These are phyloP conservation scores for Poeciliopsis presidionis DNA, from an alignment of 2,797 vertebrate species.

Conservation along the genomic window DNA sequence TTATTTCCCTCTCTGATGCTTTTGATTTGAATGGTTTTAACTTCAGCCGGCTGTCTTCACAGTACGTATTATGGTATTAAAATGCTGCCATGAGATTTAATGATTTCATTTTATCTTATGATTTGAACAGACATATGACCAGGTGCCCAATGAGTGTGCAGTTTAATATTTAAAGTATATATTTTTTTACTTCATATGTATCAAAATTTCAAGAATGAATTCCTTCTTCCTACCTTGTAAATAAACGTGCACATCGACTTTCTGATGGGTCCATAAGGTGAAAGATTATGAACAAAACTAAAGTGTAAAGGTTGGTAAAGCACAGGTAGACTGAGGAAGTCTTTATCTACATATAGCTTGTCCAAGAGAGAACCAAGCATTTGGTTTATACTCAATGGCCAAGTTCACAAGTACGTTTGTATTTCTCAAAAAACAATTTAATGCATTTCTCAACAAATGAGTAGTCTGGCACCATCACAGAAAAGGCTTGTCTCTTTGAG, in stretches of 20 bases:
- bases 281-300: conserved; percentile 58
- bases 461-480: no score
- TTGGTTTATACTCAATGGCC: neutral
- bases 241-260: conserved; percentile 45
- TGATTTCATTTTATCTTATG: neutral
- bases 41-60: no score
- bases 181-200: neutral
- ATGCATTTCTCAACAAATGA: neutral
- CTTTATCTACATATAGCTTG: neutral
- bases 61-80: no score
- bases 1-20: neutral
- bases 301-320: conserved; percentile 26
- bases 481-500: neutral
- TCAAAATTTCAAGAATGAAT: neutral
- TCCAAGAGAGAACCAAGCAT: neutral
- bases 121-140: neutral
- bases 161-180: no score
- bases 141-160: neutral
- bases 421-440: neutral
- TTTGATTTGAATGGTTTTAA: no score
- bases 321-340: neutral
- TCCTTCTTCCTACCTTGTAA: conserved; percentile 1
- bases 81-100: no score
- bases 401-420: neutral
- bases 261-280: conserved; percentile 72